A percentile compares a stretch with the other conserved stretches of the same genome.
Conservation (phyloP, 2,888 invertebrate genomes). For the Xestia sexstrigata region DNA sequence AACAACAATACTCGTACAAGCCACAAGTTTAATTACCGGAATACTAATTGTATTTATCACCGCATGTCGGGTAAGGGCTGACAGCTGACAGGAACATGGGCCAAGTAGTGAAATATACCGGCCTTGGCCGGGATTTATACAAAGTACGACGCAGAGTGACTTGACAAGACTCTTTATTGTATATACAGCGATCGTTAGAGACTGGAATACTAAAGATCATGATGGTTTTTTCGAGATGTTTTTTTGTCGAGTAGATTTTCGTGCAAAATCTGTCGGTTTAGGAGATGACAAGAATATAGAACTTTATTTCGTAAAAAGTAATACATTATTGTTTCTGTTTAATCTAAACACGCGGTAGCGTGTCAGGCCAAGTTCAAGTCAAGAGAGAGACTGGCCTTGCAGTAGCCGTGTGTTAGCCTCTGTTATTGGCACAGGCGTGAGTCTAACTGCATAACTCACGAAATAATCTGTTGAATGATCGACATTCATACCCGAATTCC, state of each 20-base stretch:
- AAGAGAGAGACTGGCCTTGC: too few relatives aligned
- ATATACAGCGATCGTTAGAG: background rate
- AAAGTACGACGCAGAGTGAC: constrained; percentile 40
- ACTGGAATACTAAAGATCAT: constrained; percentile 22
- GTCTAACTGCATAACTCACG: too few relatives aligned
- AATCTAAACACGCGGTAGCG: too few relatives aligned
- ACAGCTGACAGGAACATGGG: constrained; percentile 16
- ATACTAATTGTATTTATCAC: constrained; percentile 48
- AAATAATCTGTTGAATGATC: background rate
- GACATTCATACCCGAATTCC: too few relatives aligned
- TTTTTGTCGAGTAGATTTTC: background rate
- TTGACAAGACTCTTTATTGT: constrained; percentile 38
- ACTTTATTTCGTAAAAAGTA: background rate
- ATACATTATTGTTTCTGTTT: background rate
- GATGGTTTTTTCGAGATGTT: constrained; percentile 1
- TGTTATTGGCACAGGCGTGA: background rate
- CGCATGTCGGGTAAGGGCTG: constrained; percentile 16
- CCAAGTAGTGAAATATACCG: constrained; percentile 42
- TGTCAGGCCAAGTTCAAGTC: too few relatives aligned
- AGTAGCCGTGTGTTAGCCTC: too few relatives aligned
- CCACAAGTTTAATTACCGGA: constrained; percentile 42
- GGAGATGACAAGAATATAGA: background rate
- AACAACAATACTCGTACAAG: constrained; percentile 18
- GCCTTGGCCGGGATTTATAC: constrained; percentile 48
- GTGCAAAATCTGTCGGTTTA: background rate